Percentiles rank a stretch among this genome's conserved stretches.
These are phyloP conservation scores for Glaucopsyche alexis DNA, from an alignment of 2,888 invertebrate genomes.

Conservation along the genomic window DNA sequence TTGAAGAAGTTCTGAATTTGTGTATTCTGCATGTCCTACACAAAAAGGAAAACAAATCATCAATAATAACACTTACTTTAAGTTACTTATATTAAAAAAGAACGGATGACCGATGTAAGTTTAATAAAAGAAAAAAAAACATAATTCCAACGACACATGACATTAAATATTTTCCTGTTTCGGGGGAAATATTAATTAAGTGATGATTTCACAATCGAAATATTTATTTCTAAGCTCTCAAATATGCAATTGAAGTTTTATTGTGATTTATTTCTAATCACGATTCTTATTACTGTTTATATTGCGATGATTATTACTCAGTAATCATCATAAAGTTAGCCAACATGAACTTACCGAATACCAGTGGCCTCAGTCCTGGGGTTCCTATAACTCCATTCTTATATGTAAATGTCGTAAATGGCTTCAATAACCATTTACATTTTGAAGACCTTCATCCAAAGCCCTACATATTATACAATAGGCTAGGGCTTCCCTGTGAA, in stretches of 20 bases:
- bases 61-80: no score
- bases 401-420: no score
- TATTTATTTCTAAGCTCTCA: not conserved
- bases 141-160: not conserved
- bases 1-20: not conserved
- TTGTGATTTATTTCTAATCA: not conserved
- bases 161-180: constrained; percentile 12
- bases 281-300: not conserved
- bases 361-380: no score
- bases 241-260: not conserved
- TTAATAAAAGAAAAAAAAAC: not conserved
- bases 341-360: no score
- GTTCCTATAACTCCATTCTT: no score
- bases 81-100: not conserved
- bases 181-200: not conserved
- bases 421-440: no score
- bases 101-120: not conserved
- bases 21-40: not conserved
- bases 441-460: no score
- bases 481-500: no score
- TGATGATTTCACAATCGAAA: not conserved
- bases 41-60: constrained; percentile 13
- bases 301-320: no score
- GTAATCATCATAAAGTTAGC: no score
- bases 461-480: no score